Evolutionary conservation across 2,888 invertebrate genomes (phyloP), one percentile per base, ranked within the genome.

Genomic region (Hanleya hanleyi): DNA sequence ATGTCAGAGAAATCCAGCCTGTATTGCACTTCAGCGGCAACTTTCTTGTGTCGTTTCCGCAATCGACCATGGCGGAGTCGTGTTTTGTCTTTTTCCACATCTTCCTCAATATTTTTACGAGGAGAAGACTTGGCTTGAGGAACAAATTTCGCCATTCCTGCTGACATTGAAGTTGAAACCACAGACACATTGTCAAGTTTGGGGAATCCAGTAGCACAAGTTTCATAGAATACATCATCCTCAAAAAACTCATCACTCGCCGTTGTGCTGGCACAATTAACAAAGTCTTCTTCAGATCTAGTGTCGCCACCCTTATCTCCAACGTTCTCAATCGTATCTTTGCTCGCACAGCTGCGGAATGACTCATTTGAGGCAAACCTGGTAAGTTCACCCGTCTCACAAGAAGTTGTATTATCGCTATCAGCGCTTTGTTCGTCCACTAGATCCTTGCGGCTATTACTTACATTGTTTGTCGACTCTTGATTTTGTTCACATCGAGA

Each of bases 1-100:
- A 57, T 57, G 51, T 81, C 82, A 38, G 85, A 82, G 77, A 85
- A 87, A 61, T 87, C 87, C 35, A 87, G 73, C 62, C 85, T 73
- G 74, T 85, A 87, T 69, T 76, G 78, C 12, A 77, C 72, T 15
- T 57, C 57, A 15, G 57, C 15, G 3, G 22, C 12, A 22, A 29
- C 12, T 26, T 57, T 57, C 26, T 22, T 29, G 22, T 12, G 26
- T 18, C 57, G 57, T 26, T 57, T 57, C 22, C 47, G 18, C 15
- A 57, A 29, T 32, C 26, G 22, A 4, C 12, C 22, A 22, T 15
- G 57, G 4, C 57, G 22, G 57, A 22, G 22, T 57, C 57, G 5
- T 26, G 26, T 4, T 57, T 29, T 57, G 32, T 57, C 57, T 32
- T 57, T 57, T 18, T 18, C 18, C 32, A 29, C 7, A 4, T 2